Evolutionary conservation across 2,888 invertebrate species (phyloP).

Genomic region (Eilema caniola): DNA sequence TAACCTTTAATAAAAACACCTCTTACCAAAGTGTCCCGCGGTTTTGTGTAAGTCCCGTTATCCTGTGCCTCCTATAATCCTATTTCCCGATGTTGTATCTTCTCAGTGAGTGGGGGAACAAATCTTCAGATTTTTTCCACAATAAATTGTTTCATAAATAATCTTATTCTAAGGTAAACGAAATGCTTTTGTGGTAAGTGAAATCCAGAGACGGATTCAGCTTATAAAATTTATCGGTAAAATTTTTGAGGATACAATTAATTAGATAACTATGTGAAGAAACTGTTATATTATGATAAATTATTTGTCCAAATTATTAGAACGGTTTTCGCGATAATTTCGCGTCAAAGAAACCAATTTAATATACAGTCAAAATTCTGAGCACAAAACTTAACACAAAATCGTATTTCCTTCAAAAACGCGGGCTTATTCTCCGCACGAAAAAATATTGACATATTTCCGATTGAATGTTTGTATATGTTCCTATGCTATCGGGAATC

Average conservation of each 20-base stretch:
- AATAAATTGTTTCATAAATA: neutral
- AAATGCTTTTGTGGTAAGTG: neutral
- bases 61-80: neutral
- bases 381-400: neutral
- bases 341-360: neutral
- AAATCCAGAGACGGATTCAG: neutral
- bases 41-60: neutral
- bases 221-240: too few species aligned
- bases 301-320: neutral
- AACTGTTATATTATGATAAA: neutral
- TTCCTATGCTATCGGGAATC: constrained; percentile 8
- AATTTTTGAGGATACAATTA: too few species aligned
- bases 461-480: constrained; percentile 7
- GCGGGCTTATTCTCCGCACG: neutral
- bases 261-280: too few species aligned
- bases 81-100: too few species aligned
- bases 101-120: neutral
- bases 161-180: neutral
- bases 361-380: neutral
- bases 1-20: too few species aligned
- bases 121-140: neutral
- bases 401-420: neutral
- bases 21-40: neutral
- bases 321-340: neutral
- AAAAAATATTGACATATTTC: constrained; percentile 4